phyloP scores from a whole-genome alignment of 2,888 invertebrate species.

The Drosophila nigritarsus region DNA sequence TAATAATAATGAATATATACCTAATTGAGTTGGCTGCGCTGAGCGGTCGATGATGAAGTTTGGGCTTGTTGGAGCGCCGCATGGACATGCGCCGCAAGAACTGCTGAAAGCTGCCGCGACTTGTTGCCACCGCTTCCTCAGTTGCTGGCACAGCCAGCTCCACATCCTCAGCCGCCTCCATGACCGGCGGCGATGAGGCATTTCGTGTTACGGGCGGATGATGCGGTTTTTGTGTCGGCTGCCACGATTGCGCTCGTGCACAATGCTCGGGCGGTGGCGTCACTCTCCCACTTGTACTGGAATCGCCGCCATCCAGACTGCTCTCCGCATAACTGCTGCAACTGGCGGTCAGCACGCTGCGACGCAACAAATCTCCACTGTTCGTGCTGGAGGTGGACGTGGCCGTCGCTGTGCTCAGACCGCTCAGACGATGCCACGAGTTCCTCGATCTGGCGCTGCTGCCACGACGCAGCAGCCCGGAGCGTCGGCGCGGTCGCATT shows the following conservation, averaged over 20 bases:
- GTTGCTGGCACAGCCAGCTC: conserved; percentile 3
- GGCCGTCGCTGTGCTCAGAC: conserved; percentile 72
- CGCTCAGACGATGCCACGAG: conserved; percentile 75
- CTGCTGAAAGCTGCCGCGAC: conserved; percentile 82
- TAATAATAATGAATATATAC: conserved; percentile 70
- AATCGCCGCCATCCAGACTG: conserved; percentile 61
- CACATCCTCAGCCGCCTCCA: conserved; percentile 46
- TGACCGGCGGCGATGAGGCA: conserved; percentile 86
- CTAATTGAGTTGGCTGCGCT: conserved; percentile 84
- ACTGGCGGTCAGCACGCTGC: conserved; percentile 76
- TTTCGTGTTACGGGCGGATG: conserved; percentile 86
- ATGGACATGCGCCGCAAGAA: conserved; percentile 85
- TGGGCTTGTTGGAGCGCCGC: conserved; percentile 81
- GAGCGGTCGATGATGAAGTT: conserved; percentile 73
- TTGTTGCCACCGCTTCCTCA: conserved; percentile 27
- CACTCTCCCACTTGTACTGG: conserved; percentile 3
- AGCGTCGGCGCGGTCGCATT: conserved; percentile 79
- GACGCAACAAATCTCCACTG: conserved; percentile 72
- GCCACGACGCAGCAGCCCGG: conserved; percentile 57
- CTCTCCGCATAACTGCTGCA: conserved; percentile 76
- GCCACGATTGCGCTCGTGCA: conserved; percentile 83
- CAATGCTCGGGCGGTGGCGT: conserved; percentile 18
- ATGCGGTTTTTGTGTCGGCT: conserved; percentile 66
- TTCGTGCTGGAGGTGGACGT: conserved; percentile 71
- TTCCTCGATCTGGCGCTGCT: conserved; percentile 61